phyloP scores from a whole-genome alignment of 2,113 vertebrate species.

The Oncorhynchus kisutch region DNA sequence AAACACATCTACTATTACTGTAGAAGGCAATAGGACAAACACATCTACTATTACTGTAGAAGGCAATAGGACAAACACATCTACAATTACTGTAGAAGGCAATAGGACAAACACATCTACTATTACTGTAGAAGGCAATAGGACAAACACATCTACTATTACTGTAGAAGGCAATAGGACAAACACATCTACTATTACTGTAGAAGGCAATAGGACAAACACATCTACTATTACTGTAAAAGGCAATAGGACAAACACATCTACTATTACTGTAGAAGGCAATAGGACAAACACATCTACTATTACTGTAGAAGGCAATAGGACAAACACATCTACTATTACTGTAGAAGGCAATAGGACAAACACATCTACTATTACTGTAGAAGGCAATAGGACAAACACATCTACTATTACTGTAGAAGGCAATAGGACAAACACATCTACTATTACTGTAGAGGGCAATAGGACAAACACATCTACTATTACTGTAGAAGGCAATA shows the following conservation, averaged over 20 bases:
- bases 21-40: background rate
- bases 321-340: too few relatives aligned
- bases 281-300: too few relatives aligned
- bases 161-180: background rate
- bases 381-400: background rate
- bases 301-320: background rate
- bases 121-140: background rate
- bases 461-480: too few relatives aligned
- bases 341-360: background rate
- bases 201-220: background rate
- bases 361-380: too few relatives aligned
- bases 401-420: background rate
- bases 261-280: background rate
- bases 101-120: too few relatives aligned
- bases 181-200: too few relatives aligned
- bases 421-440: too few relatives aligned
- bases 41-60: background rate
- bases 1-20: too few relatives aligned
- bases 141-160: too few relatives aligned
- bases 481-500: background rate
- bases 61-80: too few relatives aligned
- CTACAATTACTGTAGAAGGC: background rate
- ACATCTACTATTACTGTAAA: background rate
- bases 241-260: too few relatives aligned
- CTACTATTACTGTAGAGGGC: background rate